Evolutionary conservation across 2,888 invertebrate genomes (phyloP).

Genomic region (Eutolmus rufibarbis): DNA sequence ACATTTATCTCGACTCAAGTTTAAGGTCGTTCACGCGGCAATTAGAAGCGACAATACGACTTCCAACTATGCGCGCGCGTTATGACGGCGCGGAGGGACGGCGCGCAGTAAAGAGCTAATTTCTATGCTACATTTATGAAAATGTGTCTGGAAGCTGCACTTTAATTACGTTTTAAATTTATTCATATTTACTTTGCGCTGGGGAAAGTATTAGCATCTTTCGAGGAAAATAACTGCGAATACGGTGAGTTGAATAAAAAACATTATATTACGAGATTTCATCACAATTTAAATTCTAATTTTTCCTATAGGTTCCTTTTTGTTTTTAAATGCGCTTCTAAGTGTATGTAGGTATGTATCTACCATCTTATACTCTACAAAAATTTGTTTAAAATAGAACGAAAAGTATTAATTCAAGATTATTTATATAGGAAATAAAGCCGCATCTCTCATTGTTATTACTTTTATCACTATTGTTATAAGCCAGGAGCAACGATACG

Average conservation of each 20-base stretch:
- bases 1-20: constrained; percentile 37
- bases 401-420: too few relatives aligned
- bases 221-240: neutral
- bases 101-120: neutral
- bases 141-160: neutral
- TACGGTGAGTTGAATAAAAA: neutral
- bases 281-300: neutral
- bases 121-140: neutral
- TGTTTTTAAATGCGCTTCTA: too few relatives aligned
- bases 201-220: neutral
- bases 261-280: neutral
- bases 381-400: too few relatives aligned
- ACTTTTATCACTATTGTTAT: too few relatives aligned
- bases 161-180: neutral
- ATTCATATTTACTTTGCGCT: neutral
- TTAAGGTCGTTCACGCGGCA: constrained; percentile 45
- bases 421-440: too few relatives aligned
- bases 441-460: too few relatives aligned
- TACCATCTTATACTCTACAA: too few relatives aligned
- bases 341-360: too few relatives aligned
- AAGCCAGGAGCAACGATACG: neutral
- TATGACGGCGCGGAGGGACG: neutral
- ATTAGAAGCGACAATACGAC: constrained; percentile 37
- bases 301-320: too few relatives aligned
- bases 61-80: neutral